These are phyloP conservation scores for Pachypsylla venusta DNA, from an alignment of 1,140 invertebrate species.

Conservation along the genomic window DNA sequence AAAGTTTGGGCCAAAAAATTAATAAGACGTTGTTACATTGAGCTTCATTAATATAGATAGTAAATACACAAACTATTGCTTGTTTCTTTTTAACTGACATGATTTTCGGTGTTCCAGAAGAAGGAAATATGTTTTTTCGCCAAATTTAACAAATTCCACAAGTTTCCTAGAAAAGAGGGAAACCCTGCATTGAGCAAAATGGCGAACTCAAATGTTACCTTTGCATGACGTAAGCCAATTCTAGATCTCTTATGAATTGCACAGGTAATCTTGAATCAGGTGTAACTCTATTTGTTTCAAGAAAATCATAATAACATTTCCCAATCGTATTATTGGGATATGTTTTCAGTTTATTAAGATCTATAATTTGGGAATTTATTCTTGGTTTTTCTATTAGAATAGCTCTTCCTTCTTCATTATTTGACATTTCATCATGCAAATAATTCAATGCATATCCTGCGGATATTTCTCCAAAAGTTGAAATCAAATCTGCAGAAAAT, in stretches of 20 bases:
- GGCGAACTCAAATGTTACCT: too few relatives aligned
- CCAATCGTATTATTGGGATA: slow-evolving; percentile 72
- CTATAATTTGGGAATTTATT: slow-evolving; percentile 69
- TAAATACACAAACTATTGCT: too few relatives aligned
- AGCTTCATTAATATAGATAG: too few relatives aligned
- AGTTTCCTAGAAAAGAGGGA: too few relatives aligned
- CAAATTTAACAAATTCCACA: too few relatives aligned
- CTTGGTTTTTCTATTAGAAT: slow-evolving; percentile 66
- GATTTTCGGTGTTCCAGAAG: too few relatives aligned
- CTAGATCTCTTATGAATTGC: slow-evolving; percentile 77
- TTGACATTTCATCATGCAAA: slow-evolving; percentile 49
- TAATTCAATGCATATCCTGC: slow-evolving; percentile 50
- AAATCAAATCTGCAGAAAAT: slow-evolving; percentile 65
- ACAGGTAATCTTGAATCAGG: slow-evolving; percentile 80
- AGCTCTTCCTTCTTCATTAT: slow-evolving; percentile 46
- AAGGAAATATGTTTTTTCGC: too few relatives aligned
- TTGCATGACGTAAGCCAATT: slow-evolving; percentile 92
- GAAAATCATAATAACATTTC: slow-evolving; percentile 65
- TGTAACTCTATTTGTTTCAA: slow-evolving; percentile 70
- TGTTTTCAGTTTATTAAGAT: slow-evolving; percentile 50
- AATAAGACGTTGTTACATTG: too few relatives aligned
- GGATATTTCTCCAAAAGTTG: slow-evolving; percentile 79
- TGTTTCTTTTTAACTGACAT: too few relatives aligned
- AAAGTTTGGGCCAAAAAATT: too few relatives aligned
- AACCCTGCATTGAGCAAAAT: too few relatives aligned